phyloP scores from a whole-genome alignment of 1,140 invertebrate species.

The Diorhabda sublineata region DNA sequence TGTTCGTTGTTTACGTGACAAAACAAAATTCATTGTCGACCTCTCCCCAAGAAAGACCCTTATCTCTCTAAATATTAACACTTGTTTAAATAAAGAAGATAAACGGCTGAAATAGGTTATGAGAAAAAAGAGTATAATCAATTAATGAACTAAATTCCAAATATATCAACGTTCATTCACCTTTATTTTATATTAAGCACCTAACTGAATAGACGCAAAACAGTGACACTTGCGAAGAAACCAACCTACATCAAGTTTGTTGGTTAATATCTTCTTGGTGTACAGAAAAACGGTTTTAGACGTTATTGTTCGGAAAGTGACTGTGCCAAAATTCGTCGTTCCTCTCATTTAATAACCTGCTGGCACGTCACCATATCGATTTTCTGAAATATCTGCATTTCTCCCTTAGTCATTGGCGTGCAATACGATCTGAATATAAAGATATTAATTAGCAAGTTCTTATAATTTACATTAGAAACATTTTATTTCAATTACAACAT shows the following conservation, averaged over 20 bases:
- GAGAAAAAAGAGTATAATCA: too few species aligned
- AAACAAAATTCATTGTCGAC: too few species aligned
- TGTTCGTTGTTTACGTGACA: too few species aligned
- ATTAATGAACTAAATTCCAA: too few species aligned
- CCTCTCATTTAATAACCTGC: neutral
- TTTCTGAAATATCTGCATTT: conserved; percentile 2
- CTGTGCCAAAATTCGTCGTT: conserved; percentile 1
- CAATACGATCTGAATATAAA: neutral
- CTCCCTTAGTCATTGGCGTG: neutral
- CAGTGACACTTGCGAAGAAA: neutral
- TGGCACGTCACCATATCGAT: neutral
- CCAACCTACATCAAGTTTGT: neutral
- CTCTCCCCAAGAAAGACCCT: too few species aligned
- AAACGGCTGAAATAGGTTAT: too few species aligned
- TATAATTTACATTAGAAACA: too few species aligned
- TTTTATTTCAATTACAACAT: too few species aligned
- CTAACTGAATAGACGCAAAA: neutral
- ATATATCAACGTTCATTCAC: too few species aligned
- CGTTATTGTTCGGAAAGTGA: neutral
- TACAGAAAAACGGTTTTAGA: neutral
- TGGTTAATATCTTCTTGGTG: neutral
- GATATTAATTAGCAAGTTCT: too few species aligned
- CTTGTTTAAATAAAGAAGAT: too few species aligned
- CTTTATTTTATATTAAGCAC: neutral
- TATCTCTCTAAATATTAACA: too few species aligned